Evolutionary conservation across 2,888 invertebrate species (phyloP), one percentile per base, ranked within the genome.

Genomic region (Andrena praecox): DNA sequence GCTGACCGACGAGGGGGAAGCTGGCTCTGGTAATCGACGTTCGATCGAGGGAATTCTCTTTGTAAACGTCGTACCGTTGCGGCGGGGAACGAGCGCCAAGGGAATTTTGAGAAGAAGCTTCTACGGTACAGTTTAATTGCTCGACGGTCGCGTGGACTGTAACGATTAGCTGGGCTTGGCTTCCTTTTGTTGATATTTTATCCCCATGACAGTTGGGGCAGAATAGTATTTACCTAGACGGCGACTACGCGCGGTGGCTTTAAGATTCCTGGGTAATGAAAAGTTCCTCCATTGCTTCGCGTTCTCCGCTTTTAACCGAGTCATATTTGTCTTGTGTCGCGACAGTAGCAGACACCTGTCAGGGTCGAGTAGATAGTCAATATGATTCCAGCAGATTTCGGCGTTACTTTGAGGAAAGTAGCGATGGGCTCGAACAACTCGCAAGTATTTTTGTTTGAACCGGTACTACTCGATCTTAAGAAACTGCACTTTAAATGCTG

Each of bases 11-110:
- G 60, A n/a, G 16, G 62, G 67, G 67, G 54, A 67, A 77, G 64
- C 67, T 10, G 59, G 78, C 80, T 71, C 67, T 80, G 78, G 78
- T 80, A 80, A 80, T 80, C 80, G 80, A 72, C 67, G 72, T 67
- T 80, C 79, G 56, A 80, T 80, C 24, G 8, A 56, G 56, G 56
- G 56, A 56, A 24, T 20, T 24, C 24, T 27, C 24, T 24, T 54
- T 54, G 54, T 54, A 24, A 54, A 54, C 54, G 54, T 54, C 24
- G 56, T 27, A 3, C 24, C 27, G 56, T 42, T 42, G 42, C 42
- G 16, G 24, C 56, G 56, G 24, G 1, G 56, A 56, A 56, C 56
- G 56, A 56, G 20, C 24, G 56, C 24, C 24, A 0, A 56, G 56
- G 56, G 56, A 24, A 27, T 56, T 56, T 10, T 10, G 24, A 27